Base-by-base conservation (phyloP, 1,140 invertebrate species). In the Danaus plexippus region DNA sequence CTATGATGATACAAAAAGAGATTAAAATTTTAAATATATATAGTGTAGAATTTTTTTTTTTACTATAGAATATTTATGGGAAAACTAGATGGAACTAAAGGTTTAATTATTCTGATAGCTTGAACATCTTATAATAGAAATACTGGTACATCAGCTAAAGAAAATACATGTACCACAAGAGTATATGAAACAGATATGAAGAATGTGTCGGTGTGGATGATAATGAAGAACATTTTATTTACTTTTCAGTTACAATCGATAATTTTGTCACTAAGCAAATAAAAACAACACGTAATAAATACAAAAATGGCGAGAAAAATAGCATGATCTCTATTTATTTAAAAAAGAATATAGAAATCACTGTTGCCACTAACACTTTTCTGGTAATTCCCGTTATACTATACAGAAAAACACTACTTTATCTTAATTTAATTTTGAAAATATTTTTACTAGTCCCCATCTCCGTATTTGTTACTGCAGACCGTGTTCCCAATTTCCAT, bases 261-360 rank as follows among this genome's bases (percentile, higher is more conserved):
- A 58, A 55, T 66, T 66, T 61, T 54, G 47, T 59, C 63, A 57
- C 60, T 51, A 51, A 47, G 40, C 41, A 52, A 59, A 59, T 61
- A 53, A 63, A 57, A 64, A 63, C 54, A 58, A 52, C 41, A 51
- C 45, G 32, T 52, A 18, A 12, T 32, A 22, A 9, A 43, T 10
- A 60, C 47, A 45, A 40, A 61, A 61, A 61, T 47, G 45, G 10
- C 15, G 13, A 47, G 42, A 56, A 56, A 22, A 54, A n/a, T 56
- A 3, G 11, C 40, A 44, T 44, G 11, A 46, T 52, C 44, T 49
- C 11, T 41, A 13, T 44, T 45, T 10, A 52, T 61, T 47, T 43
- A 9, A 10, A 6, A 42, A 61, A 11, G 11, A 56, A 13, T 22
- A 50, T 10, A 50, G 22, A 56, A 7, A 12, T n/a, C 15, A 46